Percentiles rank a stretch among this genome's conserved stretches.
Conservation (phyloP, 2,113 vertebrate species). For the Chauna torquata region DNA sequence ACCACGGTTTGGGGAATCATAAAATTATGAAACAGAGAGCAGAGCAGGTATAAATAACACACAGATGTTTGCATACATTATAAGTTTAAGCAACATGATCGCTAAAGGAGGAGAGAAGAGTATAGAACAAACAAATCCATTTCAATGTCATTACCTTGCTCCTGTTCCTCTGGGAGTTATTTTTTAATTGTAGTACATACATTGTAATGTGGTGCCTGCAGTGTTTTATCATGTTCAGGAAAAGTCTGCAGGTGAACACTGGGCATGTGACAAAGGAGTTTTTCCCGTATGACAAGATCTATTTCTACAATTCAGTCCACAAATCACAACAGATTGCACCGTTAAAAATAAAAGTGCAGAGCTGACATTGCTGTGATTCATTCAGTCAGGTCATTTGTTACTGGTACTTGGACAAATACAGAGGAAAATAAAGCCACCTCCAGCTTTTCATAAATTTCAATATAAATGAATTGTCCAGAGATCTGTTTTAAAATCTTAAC, state of each 20-base stretch:
- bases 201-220: not conserved
- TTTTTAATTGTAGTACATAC: not conserved
- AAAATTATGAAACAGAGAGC: not conserved
- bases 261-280: not conserved
- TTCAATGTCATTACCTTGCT: not conserved
- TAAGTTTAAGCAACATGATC: not conserved
- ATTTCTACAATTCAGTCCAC: not conserved
- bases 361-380: not conserved
- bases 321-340: not conserved
- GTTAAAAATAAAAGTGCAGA: not conserved
- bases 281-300: not conserved
- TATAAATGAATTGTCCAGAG: not conserved
- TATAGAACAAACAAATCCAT: not conserved
- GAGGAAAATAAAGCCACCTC: not conserved
- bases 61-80: not conserved
- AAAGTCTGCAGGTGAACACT: not conserved
- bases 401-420: not conserved
- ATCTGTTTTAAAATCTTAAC: not conserved
- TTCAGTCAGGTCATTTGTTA: not conserved
- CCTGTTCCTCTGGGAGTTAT: not conserved
- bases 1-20: not conserved
- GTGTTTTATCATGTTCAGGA: not conserved
- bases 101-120: not conserved
- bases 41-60: not conserved
- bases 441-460: not conserved